phyloP scores from a whole-genome alignment of 2,113 vertebrate species.

The Gymnorhina tibicen region DNA sequence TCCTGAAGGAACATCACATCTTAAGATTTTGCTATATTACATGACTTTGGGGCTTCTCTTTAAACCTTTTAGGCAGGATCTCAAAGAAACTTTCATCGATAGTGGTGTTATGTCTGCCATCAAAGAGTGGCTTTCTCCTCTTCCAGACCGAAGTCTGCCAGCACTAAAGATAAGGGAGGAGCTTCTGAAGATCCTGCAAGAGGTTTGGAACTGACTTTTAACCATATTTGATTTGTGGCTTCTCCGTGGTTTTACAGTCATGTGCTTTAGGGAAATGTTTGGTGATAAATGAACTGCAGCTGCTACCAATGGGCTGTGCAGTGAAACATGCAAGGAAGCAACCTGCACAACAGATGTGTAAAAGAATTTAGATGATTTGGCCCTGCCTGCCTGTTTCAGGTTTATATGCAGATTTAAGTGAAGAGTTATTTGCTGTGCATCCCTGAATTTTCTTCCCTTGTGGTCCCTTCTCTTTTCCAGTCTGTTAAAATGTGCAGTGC shows the following conservation, averaged over 20 bases:
- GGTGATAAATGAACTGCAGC: not conserved
- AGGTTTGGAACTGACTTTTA: conserved; percentile 74
- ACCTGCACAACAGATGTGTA: not conserved
- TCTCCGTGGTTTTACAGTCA: not conserved
- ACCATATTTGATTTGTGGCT: not conserved
- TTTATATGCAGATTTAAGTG: not conserved
- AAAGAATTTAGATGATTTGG: not conserved
- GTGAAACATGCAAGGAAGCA: not conserved
- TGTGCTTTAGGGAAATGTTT: not conserved
- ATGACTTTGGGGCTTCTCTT: not conserved
- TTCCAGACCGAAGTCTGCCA: conserved; percentile 93
- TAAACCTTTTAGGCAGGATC: conserved; percentile 84
- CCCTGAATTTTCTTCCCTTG: not conserved
- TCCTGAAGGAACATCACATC: not conserved
- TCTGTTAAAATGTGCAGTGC: not conserved
- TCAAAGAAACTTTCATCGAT: conserved; percentile 98
- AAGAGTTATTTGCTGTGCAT: not conserved
- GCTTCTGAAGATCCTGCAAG: conserved; percentile 91
- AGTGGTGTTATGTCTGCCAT: conserved; percentile 99
- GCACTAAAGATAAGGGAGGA: conserved; percentile 93
- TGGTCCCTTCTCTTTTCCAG: not conserved
- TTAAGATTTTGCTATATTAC: not conserved
- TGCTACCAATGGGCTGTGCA: not conserved
- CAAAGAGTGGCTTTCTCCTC: conserved; percentile 97
- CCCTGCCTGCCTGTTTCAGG: not conserved